Percentiles rank a stretch among this genome's conserved stretches.
Conservation (phyloP, 1,140 invertebrate genomes). For the Drosophila kikkawai region DNA sequence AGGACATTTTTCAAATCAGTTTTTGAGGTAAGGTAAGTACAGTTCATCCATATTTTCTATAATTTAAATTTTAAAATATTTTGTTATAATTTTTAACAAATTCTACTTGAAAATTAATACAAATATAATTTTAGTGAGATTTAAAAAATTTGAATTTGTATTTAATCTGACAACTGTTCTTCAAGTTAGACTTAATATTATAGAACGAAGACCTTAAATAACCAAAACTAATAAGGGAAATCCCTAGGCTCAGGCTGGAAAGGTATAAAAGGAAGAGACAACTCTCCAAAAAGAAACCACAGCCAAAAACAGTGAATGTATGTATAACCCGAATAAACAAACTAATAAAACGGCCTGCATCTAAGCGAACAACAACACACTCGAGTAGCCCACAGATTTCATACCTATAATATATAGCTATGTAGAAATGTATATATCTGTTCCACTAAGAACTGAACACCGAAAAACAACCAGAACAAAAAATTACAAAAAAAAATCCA, state of each 20-base stretch:
- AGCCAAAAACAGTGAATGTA: conserved; percentile 59
- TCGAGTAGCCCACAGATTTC: conserved; percentile 26
- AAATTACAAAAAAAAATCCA: conserved; percentile 13
- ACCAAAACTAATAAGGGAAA: conserved; percentile 75
- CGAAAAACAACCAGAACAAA: conserved; percentile 12
- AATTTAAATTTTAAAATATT: too few species aligned
- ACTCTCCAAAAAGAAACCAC: conserved; percentile 31
- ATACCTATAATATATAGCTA: conserved; percentile 10
- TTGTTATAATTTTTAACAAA: not conserved
- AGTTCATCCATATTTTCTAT: not conserved
- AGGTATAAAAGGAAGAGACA: conserved; percentile 13
- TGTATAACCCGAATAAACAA: conserved; percentile 85
- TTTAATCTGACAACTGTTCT: not conserved
- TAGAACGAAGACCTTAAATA: conserved; percentile 67
- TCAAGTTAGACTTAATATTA: not conserved
- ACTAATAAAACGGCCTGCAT: conserved; percentile 79
- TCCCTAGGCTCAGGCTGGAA: conserved; percentile 41
- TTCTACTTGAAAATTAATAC: not conserved
- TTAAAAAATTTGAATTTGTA: too few species aligned
- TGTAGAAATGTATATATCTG: too few species aligned
- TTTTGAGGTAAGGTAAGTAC: not conserved
- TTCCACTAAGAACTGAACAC: conserved; percentile 56
- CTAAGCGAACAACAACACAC: conserved; percentile 39
- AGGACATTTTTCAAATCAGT: not conserved
- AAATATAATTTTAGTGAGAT: not conserved